These are phyloP conservation scores for Hozukius guyotensis DNA, from an alignment of 2,797 vertebrate species.

Conservation along the genomic window DNA sequence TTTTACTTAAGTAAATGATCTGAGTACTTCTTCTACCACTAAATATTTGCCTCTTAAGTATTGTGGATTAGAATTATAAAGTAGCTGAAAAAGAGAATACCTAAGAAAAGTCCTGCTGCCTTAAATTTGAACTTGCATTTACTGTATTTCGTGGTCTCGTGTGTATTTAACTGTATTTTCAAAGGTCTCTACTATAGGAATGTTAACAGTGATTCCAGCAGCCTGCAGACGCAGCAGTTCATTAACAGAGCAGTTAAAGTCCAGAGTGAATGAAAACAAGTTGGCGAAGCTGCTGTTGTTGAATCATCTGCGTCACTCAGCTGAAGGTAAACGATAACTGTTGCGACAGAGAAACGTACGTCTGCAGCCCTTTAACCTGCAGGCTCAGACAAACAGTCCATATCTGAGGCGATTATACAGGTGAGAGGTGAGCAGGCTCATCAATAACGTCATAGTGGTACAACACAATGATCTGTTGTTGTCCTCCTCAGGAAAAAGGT, in stretches of 20 bases:
- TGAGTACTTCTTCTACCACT: background rate
- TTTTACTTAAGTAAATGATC: no score
- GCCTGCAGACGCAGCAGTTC: background rate
- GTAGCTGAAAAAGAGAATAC: background rate
- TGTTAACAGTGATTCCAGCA: background rate
- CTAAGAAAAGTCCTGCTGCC: background rate
- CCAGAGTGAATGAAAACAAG: constrained; percentile 20
- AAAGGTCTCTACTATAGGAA: background rate
- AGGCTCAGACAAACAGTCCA: constrained; percentile 2
- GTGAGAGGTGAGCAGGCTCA: constrained; percentile 2
- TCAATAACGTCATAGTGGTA: background rate
- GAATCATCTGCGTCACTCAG: constrained; percentile 12
- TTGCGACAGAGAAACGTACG: background rate
- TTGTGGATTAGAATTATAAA: background rate
- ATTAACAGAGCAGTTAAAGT: constrained; percentile 8
- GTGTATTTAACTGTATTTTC: background rate
- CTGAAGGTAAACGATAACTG: background rate
- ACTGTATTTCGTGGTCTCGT: background rate
- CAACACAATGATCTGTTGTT: background rate
- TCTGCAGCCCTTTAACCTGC: constrained; percentile 16
- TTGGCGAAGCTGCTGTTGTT: background rate
- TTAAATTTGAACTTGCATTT: background rate
- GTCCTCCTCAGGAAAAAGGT: background rate
- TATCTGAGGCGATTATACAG: background rate
- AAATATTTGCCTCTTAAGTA: background rate